Evolutionary conservation across 2,888 invertebrate genomes (phyloP), one percentile per base, ranked within the genome.

Genomic region (Panopea generosa): DNA sequence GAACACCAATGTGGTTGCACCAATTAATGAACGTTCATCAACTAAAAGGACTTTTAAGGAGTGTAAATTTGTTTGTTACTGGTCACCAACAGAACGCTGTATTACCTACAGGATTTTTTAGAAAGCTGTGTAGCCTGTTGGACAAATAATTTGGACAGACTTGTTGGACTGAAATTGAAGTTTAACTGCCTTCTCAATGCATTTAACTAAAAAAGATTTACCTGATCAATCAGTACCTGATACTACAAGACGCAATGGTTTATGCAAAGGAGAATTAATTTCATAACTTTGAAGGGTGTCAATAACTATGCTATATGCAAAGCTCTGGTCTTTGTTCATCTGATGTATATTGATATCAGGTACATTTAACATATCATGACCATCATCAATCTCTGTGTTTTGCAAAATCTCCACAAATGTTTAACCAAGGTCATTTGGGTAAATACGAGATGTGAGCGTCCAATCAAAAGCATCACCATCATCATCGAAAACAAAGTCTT

Each of bases 1-100:
- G 76, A 4, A 67, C 62, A 52, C 76, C 0, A 76, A 52, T 14
- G 70, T 70, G 27, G 45, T 60, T 11, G 47, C 50, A 4, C 63
- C 71, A 26, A 71, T 33, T 22, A 71, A 11, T 33, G 80, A 83
- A 7, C 82, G 40, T 72, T 83, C 83, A 80, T 83, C 83, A 43
- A 82, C 63, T n/a, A 84, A 27, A 0, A 84, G 47, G 9, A 61
- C 82, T 14, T 43, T 11, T 11, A 85, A 6, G n/a, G 56, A 68
- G 14, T 62, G n/a, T 45, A 74, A 83, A 40, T 82, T 78, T 38
- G 43, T 50, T 47, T 77, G 82, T 1, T 83, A 29, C 14, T n/a
- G 27, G 57, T 68, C 59, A 27, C 82, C 82, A 16, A 33, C 55
- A 16, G 53, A 16, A 7, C 78, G 82, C 62, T 27, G 22, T 38